Base-by-base conservation (phyloP, 2,888 invertebrate species). In the Rhorus exstirpatorius region DNA sequence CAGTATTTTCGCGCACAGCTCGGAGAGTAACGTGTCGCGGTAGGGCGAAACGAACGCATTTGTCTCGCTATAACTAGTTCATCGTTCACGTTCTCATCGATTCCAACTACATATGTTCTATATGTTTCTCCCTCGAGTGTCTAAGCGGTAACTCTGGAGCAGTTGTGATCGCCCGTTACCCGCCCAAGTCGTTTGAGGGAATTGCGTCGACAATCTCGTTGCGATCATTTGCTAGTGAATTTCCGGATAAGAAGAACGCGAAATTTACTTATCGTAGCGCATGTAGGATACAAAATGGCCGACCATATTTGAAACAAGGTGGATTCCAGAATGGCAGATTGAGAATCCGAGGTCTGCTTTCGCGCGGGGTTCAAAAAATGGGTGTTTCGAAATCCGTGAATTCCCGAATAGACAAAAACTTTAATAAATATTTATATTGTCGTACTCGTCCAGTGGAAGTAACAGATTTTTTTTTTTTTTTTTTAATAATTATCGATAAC, bases 51-150 rank as follows among this genome's bases (percentile, higher is more conserved):
- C 44, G 58, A 61, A 72, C 26, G 35, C 21, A 38, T 38, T 60
- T n/a, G 51, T 46, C 21, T 38, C 21, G 49, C 8, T 24, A n/a
- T n/a, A 72, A 60, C 71, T 72, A 38, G 49, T 49, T 72, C 35
- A 31, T 12, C 12, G n/a, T 60, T 1, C 21, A 49, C 60, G 49
- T 51, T 72, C 60, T 17, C 44, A 17, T 49, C 60, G 3, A 12
- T 53, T 53, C 24, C 10, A 53, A 24, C 21, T 53, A 53, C 10
- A 53, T 12, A 24, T 53, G 19, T 21, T 53, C n/a, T 10, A 3
- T 38, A n/a, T 8, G 38, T 12, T 53, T 31, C 17, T 26, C 44
- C 12, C 31, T 46, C 10, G 35, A 7, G 38, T 38, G 38, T 21
- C 51, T 19, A 14, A 24, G 21, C n/a, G 1, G 21, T 12, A 12